A percentile compares a stretch with the other conserved stretches of the same genome.
Conservation (phyloP, 1,140 invertebrate species). For the Tetraneura akinire region DNA sequence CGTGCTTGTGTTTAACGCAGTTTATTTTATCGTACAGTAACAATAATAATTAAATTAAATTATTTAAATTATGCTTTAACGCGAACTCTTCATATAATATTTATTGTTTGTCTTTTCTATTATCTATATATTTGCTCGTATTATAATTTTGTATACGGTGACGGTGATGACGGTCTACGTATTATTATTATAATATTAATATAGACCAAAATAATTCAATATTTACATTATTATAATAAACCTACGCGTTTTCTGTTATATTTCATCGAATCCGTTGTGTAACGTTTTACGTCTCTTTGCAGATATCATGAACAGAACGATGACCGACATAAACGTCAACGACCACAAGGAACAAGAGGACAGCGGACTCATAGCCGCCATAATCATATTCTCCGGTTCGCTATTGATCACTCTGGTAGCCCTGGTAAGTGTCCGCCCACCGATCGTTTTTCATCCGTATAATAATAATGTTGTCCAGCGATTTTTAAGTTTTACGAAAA, state of each 20-base stretch:
- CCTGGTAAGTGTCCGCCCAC: constrained; percentile 4
- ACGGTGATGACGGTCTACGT: not conserved
- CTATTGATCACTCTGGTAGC: constrained; percentile 38
- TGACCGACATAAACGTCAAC: constrained; percentile 27
- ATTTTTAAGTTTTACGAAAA: too few species aligned
- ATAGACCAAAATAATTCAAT: not conserved
- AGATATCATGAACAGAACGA: constrained; percentile 46
- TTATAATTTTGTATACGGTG: too few species aligned
- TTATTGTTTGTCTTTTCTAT: not conserved
- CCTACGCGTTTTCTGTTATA: not conserved
- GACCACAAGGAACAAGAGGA: constrained; percentile 32
- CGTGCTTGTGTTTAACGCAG: too few species aligned
- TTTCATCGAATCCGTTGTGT: not conserved
- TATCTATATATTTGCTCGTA: not conserved
- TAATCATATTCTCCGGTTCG: constrained; percentile 44
- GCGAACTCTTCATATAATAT: too few species aligned
- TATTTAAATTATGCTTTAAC: too few species aligned
- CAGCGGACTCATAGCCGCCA: constrained; percentile 35
- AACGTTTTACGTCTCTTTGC: not conserved
- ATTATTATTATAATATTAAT: not conserved
- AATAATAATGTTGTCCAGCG: too few species aligned
- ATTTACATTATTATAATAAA: not conserved
- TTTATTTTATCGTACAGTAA: too few species aligned
- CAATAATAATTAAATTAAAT: too few species aligned
- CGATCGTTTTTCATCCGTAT: not conserved